Percentiles rank a stretch among this genome's conserved stretches.
phyloP scores from a whole-genome alignment of 2,113 vertebrate genomes.

The Capreolus pygargus region DNA sequence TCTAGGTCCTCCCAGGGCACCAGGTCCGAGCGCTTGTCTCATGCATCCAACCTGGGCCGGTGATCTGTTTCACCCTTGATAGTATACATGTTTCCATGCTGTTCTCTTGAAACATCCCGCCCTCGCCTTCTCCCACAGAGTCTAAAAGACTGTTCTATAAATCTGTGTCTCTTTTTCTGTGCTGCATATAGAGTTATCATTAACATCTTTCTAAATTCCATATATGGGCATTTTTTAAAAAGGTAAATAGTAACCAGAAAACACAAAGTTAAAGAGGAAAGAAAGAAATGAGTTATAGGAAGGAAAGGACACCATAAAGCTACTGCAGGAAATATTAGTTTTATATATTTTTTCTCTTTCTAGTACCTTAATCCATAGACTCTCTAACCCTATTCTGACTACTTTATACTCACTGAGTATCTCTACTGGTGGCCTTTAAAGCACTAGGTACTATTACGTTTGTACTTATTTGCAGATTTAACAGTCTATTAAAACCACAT shows the following conservation, averaged over 20 bases:
- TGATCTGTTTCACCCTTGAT: no score
- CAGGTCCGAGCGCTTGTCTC: no score
- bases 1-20: no score
- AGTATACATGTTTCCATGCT: no score
- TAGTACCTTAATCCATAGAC: neutral
- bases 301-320: neutral
- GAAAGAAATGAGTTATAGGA: neutral
- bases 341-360: neutral
- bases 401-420: neutral
- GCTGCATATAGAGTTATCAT: no score
- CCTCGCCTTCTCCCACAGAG: no score
- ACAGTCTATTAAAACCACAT: constrained; percentile 26
- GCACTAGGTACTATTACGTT: neutral
- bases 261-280: neutral
- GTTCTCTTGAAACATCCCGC: no score
- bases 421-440: neutral
- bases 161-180: no score
- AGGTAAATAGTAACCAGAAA: neutral
- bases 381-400: neutral
- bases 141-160: no score
- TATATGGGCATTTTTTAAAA: neutral
- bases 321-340: neutral
- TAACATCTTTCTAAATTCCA: no score
- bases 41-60: no score
- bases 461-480: neutral